A percentile compares a stretch with the other conserved stretches of the same genome.
These are phyloP conservation scores for Enhydra lutris DNA, from an alignment of 2,113 vertebrate genomes.

Conservation along the genomic window DNA sequence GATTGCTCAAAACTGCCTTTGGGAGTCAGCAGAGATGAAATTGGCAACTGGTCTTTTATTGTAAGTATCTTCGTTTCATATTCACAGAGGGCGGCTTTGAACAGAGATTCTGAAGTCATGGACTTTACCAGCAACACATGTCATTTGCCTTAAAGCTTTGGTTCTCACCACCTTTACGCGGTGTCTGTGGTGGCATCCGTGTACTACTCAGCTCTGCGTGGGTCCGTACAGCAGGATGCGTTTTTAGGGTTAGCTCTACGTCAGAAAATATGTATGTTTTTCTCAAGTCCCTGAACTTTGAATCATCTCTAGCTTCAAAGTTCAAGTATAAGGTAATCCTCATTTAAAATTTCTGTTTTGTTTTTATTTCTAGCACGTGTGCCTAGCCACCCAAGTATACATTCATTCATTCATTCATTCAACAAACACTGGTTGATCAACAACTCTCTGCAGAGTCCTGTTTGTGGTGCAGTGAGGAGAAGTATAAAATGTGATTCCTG, in stretches of 20 bases:
- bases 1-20: not conserved
- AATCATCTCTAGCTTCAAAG: not conserved
- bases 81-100: not conserved
- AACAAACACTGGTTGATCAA: not conserved
- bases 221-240: not conserved
- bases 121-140: not conserved
- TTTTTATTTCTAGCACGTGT: not conserved
- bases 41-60: not conserved
- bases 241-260: not conserved
- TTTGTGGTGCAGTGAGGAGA: not conserved
- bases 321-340: not conserved
- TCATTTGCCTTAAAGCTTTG: not conserved
- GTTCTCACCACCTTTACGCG: not conserved
- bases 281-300: not conserved
- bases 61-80: not conserved
- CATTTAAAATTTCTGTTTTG: not conserved
- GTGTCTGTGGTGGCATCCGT: rapidly evolving
- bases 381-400: not conserved
- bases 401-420: not conserved
- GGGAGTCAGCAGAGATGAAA: not conserved
- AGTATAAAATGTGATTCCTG: not conserved
- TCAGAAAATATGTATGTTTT: not conserved
- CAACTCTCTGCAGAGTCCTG: not conserved
- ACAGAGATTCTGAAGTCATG: not conserved
- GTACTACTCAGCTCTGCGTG: not conserved